Percentiles rank a stretch among this genome's conserved stretches.
These are phyloP conservation scores for Cephalotes varians DNA, from an alignment of 2,888 invertebrate genomes.

Conservation along the genomic window DNA sequence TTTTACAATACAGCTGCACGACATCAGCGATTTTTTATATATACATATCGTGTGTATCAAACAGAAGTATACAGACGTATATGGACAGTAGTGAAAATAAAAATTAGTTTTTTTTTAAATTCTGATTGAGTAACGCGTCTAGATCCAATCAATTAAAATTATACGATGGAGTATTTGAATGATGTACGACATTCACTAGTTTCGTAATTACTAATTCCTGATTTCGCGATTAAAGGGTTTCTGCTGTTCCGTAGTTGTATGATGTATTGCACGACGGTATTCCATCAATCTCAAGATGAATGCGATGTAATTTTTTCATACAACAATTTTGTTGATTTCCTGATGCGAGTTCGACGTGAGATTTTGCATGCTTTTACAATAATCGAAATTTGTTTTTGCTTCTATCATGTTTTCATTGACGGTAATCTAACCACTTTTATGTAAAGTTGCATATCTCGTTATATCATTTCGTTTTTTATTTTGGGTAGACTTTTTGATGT, in stretches of 20 bases:
- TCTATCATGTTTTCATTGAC: not conserved
- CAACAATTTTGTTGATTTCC: constrained; percentile 3
- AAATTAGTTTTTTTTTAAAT: constrained; percentile 1
- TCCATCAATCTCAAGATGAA: constrained; percentile 28
- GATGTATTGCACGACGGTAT: constrained; percentile 16
- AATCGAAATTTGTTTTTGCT: not conserved
- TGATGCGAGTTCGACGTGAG: not conserved
- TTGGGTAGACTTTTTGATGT: constrained; percentile 24
- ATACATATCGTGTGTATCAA: not conserved
- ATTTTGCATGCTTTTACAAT: not conserved
- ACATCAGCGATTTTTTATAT: not conserved
- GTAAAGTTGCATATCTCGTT: constrained; percentile 48
- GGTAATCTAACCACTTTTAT: not conserved
- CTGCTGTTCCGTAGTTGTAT: constrained; percentile 11
- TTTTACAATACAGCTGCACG: not conserved
- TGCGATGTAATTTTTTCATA: constrained; percentile 8
- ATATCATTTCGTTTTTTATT: constrained; percentile 16
- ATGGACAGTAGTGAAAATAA: not conserved
- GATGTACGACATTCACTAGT: not conserved
- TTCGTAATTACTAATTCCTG: constrained; percentile 29
- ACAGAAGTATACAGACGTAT: not conserved
- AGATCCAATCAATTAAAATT: constrained; percentile 28
- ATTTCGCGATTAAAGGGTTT: constrained; percentile 40
- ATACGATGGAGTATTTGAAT: not conserved
- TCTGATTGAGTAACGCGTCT: not conserved